phyloP scores from a whole-genome alignment of 2,888 invertebrate genomes.

The Notodromas monacha region DNA sequence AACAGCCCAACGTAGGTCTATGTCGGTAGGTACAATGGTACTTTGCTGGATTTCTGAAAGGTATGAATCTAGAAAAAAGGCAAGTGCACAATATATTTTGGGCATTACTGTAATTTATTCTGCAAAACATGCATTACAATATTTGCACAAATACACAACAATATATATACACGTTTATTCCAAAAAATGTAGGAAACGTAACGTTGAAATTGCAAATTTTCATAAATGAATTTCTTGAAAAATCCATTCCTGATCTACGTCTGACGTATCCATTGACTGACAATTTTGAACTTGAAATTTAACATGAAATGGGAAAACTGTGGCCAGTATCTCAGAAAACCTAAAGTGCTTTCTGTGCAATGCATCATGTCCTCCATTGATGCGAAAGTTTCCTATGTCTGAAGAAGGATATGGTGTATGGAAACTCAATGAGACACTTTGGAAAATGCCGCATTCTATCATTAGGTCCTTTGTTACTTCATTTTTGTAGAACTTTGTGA shows the following conservation, averaged over 20 bases:
- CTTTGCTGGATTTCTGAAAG: too few species aligned
- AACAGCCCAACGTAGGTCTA: too few species aligned
- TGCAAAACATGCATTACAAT: too few species aligned
- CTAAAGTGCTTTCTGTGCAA: constrained; percentile 1
- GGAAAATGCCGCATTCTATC: background rate
- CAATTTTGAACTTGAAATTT: constrained; percentile 4
- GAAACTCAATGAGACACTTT: constrained; percentile 2
- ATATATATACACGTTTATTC: too few species aligned
- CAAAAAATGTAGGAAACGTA: too few species aligned
- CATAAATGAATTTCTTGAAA: constrained; percentile 4
- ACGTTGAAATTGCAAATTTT: too few species aligned
- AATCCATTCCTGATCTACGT: constrained; percentile 2
- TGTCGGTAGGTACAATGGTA: too few species aligned
- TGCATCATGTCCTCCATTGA: constrained; percentile 4
- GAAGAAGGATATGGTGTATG: background rate
- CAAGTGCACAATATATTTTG: too few species aligned
- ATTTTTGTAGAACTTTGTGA: constrained; percentile 1
- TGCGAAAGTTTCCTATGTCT: constrained; percentile 2
- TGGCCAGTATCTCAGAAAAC: constrained; percentile 2
- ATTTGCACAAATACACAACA: too few species aligned
- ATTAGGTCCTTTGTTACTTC: background rate
- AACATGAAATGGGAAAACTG: constrained; percentile 1
- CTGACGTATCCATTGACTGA: constrained; percentile 1
- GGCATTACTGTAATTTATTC: too few species aligned
- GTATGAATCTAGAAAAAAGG: too few species aligned